Evolutionary conservation across 53 echinoderm and acorn worm genomes (phyloP).

Genomic region (Astropecten irregularis): DNA sequence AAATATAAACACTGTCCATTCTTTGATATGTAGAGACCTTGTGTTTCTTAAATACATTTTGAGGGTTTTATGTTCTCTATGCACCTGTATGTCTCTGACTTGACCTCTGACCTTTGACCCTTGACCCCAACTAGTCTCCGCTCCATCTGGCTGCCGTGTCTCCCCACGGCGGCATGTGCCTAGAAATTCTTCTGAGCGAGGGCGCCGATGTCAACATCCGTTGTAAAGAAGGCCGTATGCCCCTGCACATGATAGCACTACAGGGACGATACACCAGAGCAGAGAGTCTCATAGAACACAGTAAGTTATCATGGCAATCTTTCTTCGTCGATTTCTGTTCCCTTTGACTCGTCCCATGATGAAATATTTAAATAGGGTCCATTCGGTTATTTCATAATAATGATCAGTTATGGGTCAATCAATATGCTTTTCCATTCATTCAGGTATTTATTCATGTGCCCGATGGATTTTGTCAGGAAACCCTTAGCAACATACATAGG

Average conservation of each 20-base stretch:
- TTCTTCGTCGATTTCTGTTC: too few species aligned
- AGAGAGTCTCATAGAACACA: constrained; percentile 86
- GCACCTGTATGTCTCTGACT: neutral
- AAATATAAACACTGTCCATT: too few species aligned
- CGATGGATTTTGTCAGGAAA: too few species aligned
- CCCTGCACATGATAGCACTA: constrained; percentile 96
- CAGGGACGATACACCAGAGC: constrained; percentile 93
- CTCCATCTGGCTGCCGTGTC: constrained; percentile 93
- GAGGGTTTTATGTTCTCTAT: neutral
- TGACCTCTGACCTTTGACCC: neutral
- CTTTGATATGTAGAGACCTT: too few species aligned
- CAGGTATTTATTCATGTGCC: too few species aligned
- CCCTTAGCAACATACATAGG: too few species aligned
- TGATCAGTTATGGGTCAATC: too few species aligned
- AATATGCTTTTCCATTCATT: too few species aligned
- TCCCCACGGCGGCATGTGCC: constrained; percentile 93
- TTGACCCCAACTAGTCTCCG: constrained; percentile 66
- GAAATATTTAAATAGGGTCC: too few species aligned
- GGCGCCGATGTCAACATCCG: constrained; percentile 88
- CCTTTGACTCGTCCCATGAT: too few species aligned
- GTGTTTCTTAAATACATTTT: too few species aligned
- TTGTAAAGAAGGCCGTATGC: constrained; percentile 93
- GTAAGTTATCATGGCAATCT: constrained; percentile 57
- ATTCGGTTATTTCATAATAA: too few species aligned
- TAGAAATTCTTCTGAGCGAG: constrained; percentile 83